A percentile compares a stretch with the other conserved stretches of the same genome.
Conservation (phyloP, 2,888 invertebrate genomes). For the Syritta pipiens region DNA sequence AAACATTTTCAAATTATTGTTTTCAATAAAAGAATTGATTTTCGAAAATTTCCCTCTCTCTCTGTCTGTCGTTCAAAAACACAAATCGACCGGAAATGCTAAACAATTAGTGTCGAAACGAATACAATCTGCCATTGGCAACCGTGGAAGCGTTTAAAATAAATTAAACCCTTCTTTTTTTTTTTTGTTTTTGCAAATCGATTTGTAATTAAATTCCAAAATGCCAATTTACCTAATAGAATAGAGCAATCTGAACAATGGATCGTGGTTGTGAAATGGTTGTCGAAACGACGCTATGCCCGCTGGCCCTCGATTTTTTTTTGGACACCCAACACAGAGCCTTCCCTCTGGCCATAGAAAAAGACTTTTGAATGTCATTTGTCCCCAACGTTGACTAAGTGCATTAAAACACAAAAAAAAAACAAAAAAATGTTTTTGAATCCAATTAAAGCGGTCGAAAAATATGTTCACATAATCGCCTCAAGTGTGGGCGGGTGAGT, state of each 20-base stretch:
- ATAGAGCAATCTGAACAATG: slow-evolving; percentile 24
- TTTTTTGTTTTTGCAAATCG: too few species aligned
- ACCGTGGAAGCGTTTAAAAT: slow-evolving; percentile 44
- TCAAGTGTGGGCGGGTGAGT: too few species aligned
- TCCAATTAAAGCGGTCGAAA: slow-evolving; percentile 47
- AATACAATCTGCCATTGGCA: slow-evolving; percentile 42
- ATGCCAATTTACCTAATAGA: slow-evolving; percentile 59
- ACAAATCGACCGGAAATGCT: slow-evolving; percentile 26
- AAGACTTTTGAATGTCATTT: too few species aligned
- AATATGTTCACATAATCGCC: slow-evolving; percentile 39
- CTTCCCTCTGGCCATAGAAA: too few species aligned
- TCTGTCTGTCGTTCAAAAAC: background rate
- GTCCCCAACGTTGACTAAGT: slow-evolving; percentile 20
- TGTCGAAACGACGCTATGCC: too few species aligned
- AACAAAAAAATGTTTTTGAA: too few species aligned
- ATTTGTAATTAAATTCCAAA: slow-evolving; percentile 67
- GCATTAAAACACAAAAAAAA: slow-evolving; percentile 28
- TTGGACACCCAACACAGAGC: too few species aligned
- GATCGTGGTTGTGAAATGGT: too few species aligned
- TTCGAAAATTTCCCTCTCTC: too few species aligned
- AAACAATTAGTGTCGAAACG: slow-evolving; percentile 32
- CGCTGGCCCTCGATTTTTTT: too few species aligned
- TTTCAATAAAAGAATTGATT: slow-evolving; percentile 19
- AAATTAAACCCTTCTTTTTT: slow-evolving; percentile 55
- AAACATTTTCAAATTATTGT: slow-evolving; percentile 29